Base-by-base conservation (phyloP, 2,113 vertebrate species). In the Chaetorhynchus papuensis region DNA sequence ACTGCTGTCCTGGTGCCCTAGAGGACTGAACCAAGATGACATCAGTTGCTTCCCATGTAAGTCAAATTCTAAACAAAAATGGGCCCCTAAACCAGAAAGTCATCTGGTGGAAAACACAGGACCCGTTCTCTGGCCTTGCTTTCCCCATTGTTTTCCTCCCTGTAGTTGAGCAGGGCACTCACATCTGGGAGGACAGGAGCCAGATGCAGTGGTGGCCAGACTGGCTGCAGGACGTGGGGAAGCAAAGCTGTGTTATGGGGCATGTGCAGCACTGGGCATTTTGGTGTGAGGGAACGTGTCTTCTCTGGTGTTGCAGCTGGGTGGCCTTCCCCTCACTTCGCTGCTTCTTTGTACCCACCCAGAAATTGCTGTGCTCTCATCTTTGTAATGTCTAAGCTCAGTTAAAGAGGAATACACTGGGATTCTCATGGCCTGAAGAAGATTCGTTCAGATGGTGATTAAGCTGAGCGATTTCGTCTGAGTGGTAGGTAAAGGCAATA, bases 1-100 rank as follows among this genome's bases (percentile, higher is more conserved):
- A 15, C 35, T 72, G 33, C 31, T 65, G 37, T 77, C 19, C 14
- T 65, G 28, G 5, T 45, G 7, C 14, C 9, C 17, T 74, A 19
- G 28, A n/a, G 10, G 39, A 52, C 20, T 4, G 3, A 44, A 37
- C 28, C 0, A 0, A 59, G 24, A 19, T 41, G 6, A 13, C 6
- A 12, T 64, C 21, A 39, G 13, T 63, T 64, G 30, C 53, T 44
- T 44, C 21, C 15, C 17, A 6, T 54, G 10, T 41, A 23, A 64
- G n/a, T 66, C 8, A 41, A 69, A 54, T n/a, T 59, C 30, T 45
- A 27, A 72, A 56, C 7, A 54, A 28, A 80, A 77, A 12, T 15
- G 6, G 8, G 6, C 18, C 15, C 12, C 6, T 13, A 20, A n/a
- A 47, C 5, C 31, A 60, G 66, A 50, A 80, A 20, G 33, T 27